These are phyloP conservation scores for Reticulitermes lucifugus DNA, from an alignment of 2,888 invertebrate genomes.

Conservation along the genomic window DNA sequence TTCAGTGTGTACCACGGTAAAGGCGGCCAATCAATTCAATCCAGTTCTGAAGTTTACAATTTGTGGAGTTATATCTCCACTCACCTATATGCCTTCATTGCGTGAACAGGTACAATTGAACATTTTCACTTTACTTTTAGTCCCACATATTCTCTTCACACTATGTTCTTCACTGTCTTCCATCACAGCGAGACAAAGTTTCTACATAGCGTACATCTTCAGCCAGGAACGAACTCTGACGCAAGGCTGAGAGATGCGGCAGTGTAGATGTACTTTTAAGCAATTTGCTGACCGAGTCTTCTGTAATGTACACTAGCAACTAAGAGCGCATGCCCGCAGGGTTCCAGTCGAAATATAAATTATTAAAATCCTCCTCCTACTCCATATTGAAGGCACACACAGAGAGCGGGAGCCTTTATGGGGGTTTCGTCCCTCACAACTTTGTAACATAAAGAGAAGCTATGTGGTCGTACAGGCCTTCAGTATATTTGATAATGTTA, in stretches of 20 bases:
- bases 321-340: conserved; percentile 12
- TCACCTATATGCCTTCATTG: too few species aligned
- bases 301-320: conserved; percentile 28
- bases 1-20: too few species aligned
- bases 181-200: too few species aligned
- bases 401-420: not conserved
- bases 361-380: conserved; percentile 22
- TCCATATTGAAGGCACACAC: conserved; percentile 27
- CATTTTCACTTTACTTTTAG: too few species aligned
- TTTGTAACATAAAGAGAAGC: not conserved
- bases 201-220: too few species aligned
- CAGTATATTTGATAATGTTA: not conserved
- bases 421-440: not conserved
- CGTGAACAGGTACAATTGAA: too few species aligned
- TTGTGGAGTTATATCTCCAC: too few species aligned
- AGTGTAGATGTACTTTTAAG: conserved; percentile 3
- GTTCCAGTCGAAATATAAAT: conserved; percentile 25
- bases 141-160: too few species aligned
- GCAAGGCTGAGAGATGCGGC: not conserved
- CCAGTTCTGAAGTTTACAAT: too few species aligned
- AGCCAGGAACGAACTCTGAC: too few species aligned
- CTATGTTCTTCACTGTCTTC: too few species aligned
- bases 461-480: not conserved
- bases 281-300: conserved; percentile 27
- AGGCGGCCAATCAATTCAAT: too few species aligned